Evolutionary conservation across 2,888 invertebrate genomes (phyloP), one percentile per base, ranked within the genome.

Genomic region (Drosophila flavopinicola): DNA sequence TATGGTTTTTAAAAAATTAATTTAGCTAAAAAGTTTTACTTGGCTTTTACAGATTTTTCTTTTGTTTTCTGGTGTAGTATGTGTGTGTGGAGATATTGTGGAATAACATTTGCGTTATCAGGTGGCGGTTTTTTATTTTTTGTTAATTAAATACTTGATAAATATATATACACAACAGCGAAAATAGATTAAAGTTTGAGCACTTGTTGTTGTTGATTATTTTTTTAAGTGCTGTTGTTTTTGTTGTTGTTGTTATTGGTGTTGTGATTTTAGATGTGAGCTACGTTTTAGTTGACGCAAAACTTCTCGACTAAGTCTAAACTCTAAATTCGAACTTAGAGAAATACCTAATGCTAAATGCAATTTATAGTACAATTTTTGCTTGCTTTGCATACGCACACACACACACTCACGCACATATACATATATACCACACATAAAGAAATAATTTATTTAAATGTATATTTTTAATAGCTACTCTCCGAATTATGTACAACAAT

Each of bases 21-120:
- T 87, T 87, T 87, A 84, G 82, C 87, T 87, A 87, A 88, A 85
- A 85, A 70, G 66, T 72, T 83, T 79, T 85, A 75, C 80, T 82
- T 85, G 85, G 83, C 85, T 77, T 71, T 80, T 70, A 57, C 45
- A 52, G 38, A 35, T 70, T 49, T 44, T 15, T 15, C 3, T 23
- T 24, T 6, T n/a, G n/a, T n/a, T n/a, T 41, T 17, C 2, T 15
- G 37, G 24, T 53, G 32, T 6, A 48, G 24, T 63, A 27, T 49
- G 32, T 61, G 33, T 57, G 45, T 63, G 53, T 48, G 63, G 51
- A 64, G 53, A 66, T 54, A 63, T 65, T 63, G 48, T 41, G 52
- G 63, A 44, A 66, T 57, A 54, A 61, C 48, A 44, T 60, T 68
- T 49, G n/a, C n/a, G n/a, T 60, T 56, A 69, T 84, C 82, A 76